Base-by-base conservation (phyloP, 1,140 invertebrate species). In the Bombus cullumanus region DNA sequence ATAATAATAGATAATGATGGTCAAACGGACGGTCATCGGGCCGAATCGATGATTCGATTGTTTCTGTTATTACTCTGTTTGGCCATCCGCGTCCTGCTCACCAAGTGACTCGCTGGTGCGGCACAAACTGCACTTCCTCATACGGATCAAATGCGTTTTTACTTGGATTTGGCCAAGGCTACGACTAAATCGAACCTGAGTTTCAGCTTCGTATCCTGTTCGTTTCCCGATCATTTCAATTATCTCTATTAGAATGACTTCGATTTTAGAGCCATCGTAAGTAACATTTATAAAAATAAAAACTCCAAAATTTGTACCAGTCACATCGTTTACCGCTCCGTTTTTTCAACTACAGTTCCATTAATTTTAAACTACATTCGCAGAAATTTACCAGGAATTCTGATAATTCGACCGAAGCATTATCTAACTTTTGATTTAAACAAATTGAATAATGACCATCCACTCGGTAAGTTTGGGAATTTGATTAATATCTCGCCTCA, bases 1-100 rank as follows among this genome's bases (percentile, higher is more conserved):
- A 75, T 80, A 83, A 92, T 93, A 93, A 92, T 89, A 89, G 93
- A 91, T 91, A 92, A 93, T 93, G 92, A 93, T 91, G 89, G 91
- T 83, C 90, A 89, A 93, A 92, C 86, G 89, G 89, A 71, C 83
- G 91, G 92, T 91, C 88, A 91, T 84, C 88, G 82, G 91, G 88
- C 92, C 86, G 89, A 85, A 90, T 91, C 85, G 76, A 80, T 90
- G 85, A 91, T 90, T 91, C 91, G 82, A 92, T 91, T 92, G 90
- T 91, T 90, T 91, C 83, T 87, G 89, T 86, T 84, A 85, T 88
- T 90, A 83, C 81, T 68, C 64, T 15, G 81, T 18, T 37, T 80
- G 66, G 25, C 43, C 68, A 82, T 73, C 72, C 53, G 83, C 62
- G 74, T 81, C 82, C 71, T 41, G 39, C 59, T 39, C 28, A 25